Evolutionary conservation across 2,113 vertebrate genomes (phyloP), one percentile per base, ranked within the genome.

Genomic region (Bostrychus sinensis): DNA sequence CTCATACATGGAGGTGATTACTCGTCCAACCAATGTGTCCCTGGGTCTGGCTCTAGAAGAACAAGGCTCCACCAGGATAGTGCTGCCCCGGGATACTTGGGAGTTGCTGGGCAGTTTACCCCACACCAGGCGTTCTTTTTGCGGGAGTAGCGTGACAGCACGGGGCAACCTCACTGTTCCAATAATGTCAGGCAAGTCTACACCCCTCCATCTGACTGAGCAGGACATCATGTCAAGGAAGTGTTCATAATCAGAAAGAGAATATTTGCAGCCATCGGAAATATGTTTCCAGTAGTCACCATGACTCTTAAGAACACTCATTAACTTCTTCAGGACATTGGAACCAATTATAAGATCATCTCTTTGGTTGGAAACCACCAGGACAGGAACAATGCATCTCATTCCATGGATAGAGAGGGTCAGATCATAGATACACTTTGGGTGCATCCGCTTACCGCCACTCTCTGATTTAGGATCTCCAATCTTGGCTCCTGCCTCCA

Each of bases 1-100:
- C 0, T 41, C 60, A 32, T 53, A 57, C 42, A 63, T 71, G 14
- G 59, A 56, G 20, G 56, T 0, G 1, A 67, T 3, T 7, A 56
- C 63, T 6, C 20, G 8, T 4, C 53, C 63, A 0, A 56, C 53
- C 2, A 66, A 22, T 13, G 42, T 66, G 41, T 66, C 4, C 7
- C 26, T 56, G 2, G 57, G 38, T 0, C 37, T 3, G 2, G 46
- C 55, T 7, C 10, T 12, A 9, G 60, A 23, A 25, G 60, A 63
- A 0, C 53, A 19, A 10, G 36, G 9, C 9, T 5, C 36, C 3
- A 37, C 36, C 36, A 37, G 36, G 9, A 37, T 37, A 12, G 36
- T 37, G 36, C 36, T 10, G 9, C 9, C 36, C 2, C 8, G 36
- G 36, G 36, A 37, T 10, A 37, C 36, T 37, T 7, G 36, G 3